Conservation (phyloP, 2,113 vertebrate genomes). For the Microtus richardsoni region DNA sequence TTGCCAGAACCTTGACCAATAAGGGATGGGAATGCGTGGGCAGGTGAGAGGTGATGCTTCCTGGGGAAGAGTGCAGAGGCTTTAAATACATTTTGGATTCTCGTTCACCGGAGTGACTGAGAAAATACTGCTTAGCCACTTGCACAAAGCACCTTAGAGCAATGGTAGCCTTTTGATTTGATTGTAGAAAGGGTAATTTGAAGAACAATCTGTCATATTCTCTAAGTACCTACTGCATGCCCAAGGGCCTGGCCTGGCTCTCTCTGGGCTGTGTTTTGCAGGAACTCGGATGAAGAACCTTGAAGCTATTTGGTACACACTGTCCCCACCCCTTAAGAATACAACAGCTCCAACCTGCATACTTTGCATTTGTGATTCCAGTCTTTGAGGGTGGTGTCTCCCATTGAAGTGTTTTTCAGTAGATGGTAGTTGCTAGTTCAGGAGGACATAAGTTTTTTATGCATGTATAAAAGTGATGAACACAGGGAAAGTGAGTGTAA, state of each 20-base stretch:
- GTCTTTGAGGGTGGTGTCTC: neutral
- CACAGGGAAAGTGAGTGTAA: neutral
- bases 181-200: neutral
- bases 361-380: neutral
- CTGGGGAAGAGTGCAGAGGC: neutral
- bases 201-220: neutral
- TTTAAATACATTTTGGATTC: constrained; percentile 33
- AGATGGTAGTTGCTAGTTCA: neutral
- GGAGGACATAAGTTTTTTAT: neutral
- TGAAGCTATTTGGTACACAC: neutral
- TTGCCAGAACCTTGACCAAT: constrained; percentile 1
- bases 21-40: neutral
- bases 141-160: neutral
- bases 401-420: neutral
- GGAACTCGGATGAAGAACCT: neutral
- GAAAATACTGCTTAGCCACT: neutral
- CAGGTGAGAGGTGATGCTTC: neutral
- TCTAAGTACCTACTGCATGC: too few species aligned
- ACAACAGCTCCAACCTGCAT: neutral
- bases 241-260: neutral
- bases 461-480: neutral
- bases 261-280: neutral
- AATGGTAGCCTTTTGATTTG: neutral
- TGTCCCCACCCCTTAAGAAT: neutral
- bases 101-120: neutral